Evolutionary conservation across 2,797 vertebrate species (phyloP).

Genomic region (Myioborus melanocephalus): DNA sequence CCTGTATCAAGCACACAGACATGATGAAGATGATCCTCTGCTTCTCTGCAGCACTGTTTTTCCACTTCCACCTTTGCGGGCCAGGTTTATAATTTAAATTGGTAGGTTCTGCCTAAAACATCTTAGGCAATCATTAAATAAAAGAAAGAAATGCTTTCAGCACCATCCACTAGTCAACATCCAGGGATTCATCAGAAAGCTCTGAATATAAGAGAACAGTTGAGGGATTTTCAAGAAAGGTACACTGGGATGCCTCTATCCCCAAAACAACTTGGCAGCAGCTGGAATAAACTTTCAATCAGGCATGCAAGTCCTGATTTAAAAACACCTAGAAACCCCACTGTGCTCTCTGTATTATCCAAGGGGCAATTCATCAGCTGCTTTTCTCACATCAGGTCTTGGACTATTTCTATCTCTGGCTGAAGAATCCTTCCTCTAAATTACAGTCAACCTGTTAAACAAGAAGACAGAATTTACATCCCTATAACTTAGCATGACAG

Average conservation of each 20-base stretch:
- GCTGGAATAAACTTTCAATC: background rate
- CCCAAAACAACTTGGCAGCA: background rate
- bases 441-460: background rate
- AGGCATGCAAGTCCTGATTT: background rate
- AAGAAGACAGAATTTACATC: background rate
- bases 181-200: background rate
- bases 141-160: background rate
- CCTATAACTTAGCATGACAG: background rate
- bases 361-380: background rate
- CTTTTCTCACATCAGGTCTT: background rate
- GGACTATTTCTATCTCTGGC: background rate
- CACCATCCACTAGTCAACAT: background rate
- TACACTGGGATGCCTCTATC: background rate
- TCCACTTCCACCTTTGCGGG: background rate
- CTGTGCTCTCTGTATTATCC: background rate
- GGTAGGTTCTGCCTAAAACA: background rate
- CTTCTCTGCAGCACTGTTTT: background rate
- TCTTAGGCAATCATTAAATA: background rate
- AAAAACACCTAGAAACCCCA: background rate
- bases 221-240: background rate
- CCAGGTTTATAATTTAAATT: background rate
- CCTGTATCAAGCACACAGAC: background rate
- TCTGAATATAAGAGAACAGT: background rate
- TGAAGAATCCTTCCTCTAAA: background rate
- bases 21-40: background rate